Percentiles rank a stretch among this genome's conserved stretches.
These are phyloP conservation scores for Ypsolopha scabrella DNA, from an alignment of 2,888 invertebrate genomes.

Conservation along the genomic window DNA sequence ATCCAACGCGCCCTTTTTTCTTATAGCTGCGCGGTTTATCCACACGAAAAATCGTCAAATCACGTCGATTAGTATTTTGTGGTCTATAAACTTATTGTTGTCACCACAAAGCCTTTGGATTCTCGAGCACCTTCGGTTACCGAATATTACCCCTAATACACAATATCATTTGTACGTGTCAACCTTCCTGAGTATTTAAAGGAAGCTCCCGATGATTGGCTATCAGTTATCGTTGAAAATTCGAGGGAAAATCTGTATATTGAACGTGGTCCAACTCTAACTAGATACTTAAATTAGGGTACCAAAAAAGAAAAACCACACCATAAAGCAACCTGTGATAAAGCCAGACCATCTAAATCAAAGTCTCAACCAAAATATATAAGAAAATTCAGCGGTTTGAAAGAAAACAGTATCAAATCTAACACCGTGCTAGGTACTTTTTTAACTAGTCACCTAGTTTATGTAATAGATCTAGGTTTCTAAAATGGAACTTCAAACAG, in stretches of 20 bases:
- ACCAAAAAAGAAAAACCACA: neutral
- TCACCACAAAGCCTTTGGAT: constrained; percentile 34
- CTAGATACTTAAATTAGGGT: constrained; percentile 9
- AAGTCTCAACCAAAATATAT: neutral
- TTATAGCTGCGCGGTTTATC: constrained; percentile 12
- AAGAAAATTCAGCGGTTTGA: neutral
- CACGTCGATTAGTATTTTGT: constrained; percentile 64
- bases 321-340: neutral
- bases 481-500: constrained; percentile 44
- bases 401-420: neutral
- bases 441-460: constrained; percentile 2
- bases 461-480: neutral
- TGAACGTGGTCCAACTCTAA: too few relatives aligned
- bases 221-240: constrained; percentile 46
- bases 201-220: constrained; percentile 10
- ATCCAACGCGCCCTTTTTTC: constrained; percentile 14
- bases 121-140: constrained; percentile 36
- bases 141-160: constrained; percentile 42
- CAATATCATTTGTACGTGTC: constrained; percentile 43
- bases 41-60: constrained; percentile 48
- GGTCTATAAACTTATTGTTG: constrained; percentile 56
- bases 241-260: constrained; percentile 25
- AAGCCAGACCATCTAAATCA: neutral
- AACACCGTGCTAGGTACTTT: neutral
- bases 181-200: constrained; percentile 48